phyloP scores from a whole-genome alignment of 2,888 invertebrate species.

The Glaucopsyche alexis region DNA sequence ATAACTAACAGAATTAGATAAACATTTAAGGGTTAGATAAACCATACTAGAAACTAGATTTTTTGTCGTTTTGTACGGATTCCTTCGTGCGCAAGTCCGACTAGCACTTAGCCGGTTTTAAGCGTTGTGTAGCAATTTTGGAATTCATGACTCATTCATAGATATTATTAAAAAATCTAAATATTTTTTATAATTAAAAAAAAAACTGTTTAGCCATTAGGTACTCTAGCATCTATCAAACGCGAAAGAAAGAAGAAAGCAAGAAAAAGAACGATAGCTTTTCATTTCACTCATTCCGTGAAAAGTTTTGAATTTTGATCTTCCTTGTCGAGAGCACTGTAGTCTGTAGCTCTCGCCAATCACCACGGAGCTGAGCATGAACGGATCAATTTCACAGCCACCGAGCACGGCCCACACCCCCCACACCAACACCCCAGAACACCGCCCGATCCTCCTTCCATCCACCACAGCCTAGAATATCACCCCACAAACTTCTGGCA shows the following conservation, averaged over 20 bases:
- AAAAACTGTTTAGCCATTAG: too few relatives aligned
- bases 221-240: too few relatives aligned
- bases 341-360: conserved; percentile 45
- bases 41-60: too few relatives aligned
- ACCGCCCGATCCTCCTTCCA: conserved; percentile 29
- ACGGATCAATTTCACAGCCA: conserved; percentile 63
- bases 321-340: background rate
- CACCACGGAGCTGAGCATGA: conserved; percentile 66
- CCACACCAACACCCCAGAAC: conserved; percentile 33
- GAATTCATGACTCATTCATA: background rate
- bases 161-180: too few relatives aligned
- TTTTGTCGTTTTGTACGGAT: too few relatives aligned
- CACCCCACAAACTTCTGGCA: background rate
- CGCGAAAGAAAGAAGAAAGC: too few relatives aligned
- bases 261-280: background rate
- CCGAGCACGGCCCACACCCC: conserved; percentile 45
- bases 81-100: too few relatives aligned
- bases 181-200: too few relatives aligned
- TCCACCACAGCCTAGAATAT: conserved; percentile 35
- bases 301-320: background rate
- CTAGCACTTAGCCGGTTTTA: background rate
- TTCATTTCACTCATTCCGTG: background rate
- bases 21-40: too few relatives aligned
- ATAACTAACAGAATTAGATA: too few relatives aligned
- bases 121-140: background rate